These are phyloP conservation scores for Marisa cornuarietis DNA, from an alignment of 1,140 invertebrate species.

Conservation along the genomic window DNA sequence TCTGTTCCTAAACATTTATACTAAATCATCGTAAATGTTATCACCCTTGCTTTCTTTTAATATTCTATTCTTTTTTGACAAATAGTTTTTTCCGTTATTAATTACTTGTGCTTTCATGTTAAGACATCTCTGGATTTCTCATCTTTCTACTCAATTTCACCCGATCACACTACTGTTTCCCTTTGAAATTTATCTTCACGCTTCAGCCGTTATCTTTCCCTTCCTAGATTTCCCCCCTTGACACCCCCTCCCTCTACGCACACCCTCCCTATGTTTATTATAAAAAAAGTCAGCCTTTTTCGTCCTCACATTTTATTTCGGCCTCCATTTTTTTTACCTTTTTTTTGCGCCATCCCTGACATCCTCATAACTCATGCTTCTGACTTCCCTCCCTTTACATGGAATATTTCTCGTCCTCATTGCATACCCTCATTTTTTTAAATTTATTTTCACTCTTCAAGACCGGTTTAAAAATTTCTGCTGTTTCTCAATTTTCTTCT, in stretches of 20 bases:
- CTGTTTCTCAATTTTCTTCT: background rate
- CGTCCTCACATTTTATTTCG: background rate
- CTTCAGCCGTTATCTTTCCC: background rate
- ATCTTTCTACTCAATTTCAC: background rate
- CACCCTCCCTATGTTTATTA: background rate
- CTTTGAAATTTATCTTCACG: background rate
- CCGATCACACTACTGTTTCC: background rate
- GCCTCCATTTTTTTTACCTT: background rate
- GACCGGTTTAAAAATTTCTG: background rate
- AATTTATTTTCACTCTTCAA: background rate
- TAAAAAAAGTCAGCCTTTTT: background rate
- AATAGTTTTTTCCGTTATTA: too few species aligned
- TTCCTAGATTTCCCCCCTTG: background rate
- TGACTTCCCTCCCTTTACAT: too few species aligned
- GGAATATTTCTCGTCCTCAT: background rate
- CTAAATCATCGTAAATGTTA: background rate
- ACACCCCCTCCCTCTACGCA: background rate
- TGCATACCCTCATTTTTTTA: background rate
- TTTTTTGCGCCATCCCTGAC: background rate
- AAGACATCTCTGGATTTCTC: background rate
- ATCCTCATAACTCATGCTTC: background rate
- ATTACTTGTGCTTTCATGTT: too few species aligned
- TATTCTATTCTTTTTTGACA: too few species aligned
- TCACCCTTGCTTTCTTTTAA: background rate
- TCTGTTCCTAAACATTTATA: background rate